phyloP scores from a whole-genome alignment of 30 jellyfish, hydroid and myxozoan species.

The Rhopilema esculentum region DNA sequence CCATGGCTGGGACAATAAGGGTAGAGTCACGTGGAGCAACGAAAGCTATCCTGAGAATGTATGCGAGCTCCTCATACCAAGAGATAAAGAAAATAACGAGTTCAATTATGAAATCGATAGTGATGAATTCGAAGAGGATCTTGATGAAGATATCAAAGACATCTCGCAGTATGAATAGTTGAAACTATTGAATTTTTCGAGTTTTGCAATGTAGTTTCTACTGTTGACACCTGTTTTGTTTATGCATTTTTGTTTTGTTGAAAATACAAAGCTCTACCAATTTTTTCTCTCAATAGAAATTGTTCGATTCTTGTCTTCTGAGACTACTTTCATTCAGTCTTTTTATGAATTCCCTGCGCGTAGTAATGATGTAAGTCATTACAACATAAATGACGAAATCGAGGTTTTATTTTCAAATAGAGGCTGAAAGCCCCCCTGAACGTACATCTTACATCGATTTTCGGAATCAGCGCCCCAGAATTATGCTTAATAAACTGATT shows the following conservation, averaged over 20 bases:
- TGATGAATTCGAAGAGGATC: background rate
- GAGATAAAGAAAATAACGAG: constrained; percentile 6
- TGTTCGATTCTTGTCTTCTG: background rate
- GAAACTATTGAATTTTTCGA: background rate
- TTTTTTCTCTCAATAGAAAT: background rate
- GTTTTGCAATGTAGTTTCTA: no score
- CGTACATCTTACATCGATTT: constrained; percentile 64
- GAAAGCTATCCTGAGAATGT: constrained; percentile 60
- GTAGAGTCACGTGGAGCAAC: constrained; percentile 58
- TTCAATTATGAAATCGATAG: background rate
- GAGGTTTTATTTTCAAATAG: constrained; percentile 22
- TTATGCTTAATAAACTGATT: constrained; percentile 23
- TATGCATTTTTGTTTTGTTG: background rate
- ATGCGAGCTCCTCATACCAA: constrained; percentile 18
- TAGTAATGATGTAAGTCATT: background rate
- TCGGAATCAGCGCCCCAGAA: constrained; percentile 65
- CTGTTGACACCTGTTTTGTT: background rate
- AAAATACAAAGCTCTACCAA: background rate
- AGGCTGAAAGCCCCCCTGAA: constrained; percentile 31
- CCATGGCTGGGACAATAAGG: constrained; percentile 44
- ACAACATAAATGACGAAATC: constrained; percentile 1
- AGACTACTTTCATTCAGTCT: background rate
- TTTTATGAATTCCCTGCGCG: background rate
- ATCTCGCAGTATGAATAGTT: background rate
- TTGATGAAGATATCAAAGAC: background rate